Evolutionary conservation across 2,797 vertebrate genomes (phyloP).

Genomic region (Lateolabrax maculatus): DNA sequence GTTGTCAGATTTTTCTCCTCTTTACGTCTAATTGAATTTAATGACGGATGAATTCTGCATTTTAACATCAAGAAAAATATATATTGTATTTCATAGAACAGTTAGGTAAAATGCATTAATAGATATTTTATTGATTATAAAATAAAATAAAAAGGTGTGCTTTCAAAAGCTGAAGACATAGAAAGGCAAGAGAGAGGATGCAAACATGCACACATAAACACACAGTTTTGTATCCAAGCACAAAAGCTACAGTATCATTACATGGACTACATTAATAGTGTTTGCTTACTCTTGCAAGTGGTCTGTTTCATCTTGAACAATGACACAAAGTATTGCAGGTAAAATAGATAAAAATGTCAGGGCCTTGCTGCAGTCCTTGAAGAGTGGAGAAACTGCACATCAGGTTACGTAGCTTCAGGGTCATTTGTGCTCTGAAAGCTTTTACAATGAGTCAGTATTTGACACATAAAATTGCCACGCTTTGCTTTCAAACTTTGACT

Average conservation of each 20-base stretch:
- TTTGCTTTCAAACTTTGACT: background rate
- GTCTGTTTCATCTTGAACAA: background rate
- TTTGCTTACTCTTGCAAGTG: background rate
- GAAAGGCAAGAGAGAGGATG: background rate
- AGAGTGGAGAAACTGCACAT: background rate
- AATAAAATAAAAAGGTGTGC: background rate
- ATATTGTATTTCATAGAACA: background rate
- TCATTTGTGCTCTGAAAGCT: background rate
- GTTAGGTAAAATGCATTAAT: background rate
- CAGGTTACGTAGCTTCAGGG: background rate
- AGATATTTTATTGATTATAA: background rate
- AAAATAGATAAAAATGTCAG: background rate
- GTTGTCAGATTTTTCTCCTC: background rate
- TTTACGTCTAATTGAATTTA: background rate
- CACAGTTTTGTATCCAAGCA: background rate
- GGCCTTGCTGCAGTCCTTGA: background rate
- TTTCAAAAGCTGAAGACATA: conserved; percentile 1
- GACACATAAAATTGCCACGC: background rate
- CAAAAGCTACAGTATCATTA: background rate
- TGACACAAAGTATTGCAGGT: background rate
- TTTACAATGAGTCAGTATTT: background rate
- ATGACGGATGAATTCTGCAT: too few relatives aligned
- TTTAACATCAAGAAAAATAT: background rate
- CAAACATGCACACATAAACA: background rate
- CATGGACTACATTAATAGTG: too few relatives aligned